Percentiles rank a stretch among this genome's conserved stretches.
phyloP scores from a whole-genome alignment of 2,888 invertebrate genomes.

The Alsophila aescularia region DNA sequence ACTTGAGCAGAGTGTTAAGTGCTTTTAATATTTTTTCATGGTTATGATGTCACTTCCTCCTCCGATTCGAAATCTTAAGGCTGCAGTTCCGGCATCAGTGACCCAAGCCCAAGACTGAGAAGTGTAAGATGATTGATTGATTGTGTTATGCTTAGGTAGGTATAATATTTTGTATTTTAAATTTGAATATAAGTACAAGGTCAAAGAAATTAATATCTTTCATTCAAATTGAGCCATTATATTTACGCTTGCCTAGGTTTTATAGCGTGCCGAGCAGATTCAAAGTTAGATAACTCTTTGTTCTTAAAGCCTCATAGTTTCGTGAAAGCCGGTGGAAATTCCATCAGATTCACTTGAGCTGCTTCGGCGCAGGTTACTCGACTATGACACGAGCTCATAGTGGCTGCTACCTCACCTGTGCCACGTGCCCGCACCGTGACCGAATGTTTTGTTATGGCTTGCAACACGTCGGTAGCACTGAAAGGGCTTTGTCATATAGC shows the following conservation, averaged over 20 bases:
- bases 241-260: slow-evolving; percentile 5
- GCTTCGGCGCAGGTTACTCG: slow-evolving; percentile 49
- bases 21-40: slow-evolving; percentile 14
- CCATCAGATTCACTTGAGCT: slow-evolving; percentile 37
- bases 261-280: slow-evolving; percentile 23
- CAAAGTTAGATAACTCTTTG: slow-evolving; percentile 7
- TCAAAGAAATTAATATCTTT: neutral
- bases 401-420: slow-evolving; percentile 16
- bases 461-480: slow-evolving; percentile 44
- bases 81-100: slow-evolving; percentile 21
- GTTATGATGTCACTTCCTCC: slow-evolving; percentile 23
- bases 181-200: slow-evolving; percentile 1
- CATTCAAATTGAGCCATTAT: slow-evolving; percentile 6
- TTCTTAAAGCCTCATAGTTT: slow-evolving; percentile 15
- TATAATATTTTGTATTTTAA: neutral
- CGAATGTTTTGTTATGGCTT: slow-evolving; percentile 60
- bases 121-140: slow-evolving; percentile 10
- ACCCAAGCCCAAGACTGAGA: too few relatives aligned
- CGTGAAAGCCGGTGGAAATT: slow-evolving; percentile 20
- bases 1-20: slow-evolving; percentile 6
- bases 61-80: slow-evolving; percentile 9
- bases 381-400: slow-evolving; percentile 56
- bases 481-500: slow-evolving; percentile 46
- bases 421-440: slow-evolving; percentile 66
- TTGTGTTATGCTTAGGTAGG: too few relatives aligned